These are phyloP conservation scores for Columba janthina DNA, from an alignment of 2,113 vertebrate genomes.

Conservation along the genomic window DNA sequence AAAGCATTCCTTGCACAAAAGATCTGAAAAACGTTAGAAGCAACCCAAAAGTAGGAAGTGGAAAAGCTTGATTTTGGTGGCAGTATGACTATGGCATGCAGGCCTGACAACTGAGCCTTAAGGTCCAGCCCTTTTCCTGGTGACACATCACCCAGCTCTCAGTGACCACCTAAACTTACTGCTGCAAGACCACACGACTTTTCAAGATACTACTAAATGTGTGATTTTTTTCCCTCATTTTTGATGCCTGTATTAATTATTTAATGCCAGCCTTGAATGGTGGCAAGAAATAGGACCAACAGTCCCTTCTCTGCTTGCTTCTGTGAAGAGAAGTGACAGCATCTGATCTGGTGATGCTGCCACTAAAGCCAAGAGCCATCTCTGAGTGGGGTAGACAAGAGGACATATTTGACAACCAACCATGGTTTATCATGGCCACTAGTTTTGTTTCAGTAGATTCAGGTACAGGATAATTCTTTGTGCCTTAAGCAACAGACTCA, in stretches of 20 bases:
- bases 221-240: neutral
- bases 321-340: neutral
- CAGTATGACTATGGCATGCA: neutral
- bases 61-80: neutral
- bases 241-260: neutral
- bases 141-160: neutral
- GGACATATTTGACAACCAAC: neutral
- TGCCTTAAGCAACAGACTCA: neutral
- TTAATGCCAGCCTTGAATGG: neutral
- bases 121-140: neutral
- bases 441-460: neutral
- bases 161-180: neutral
- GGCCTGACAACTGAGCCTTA: neutral
- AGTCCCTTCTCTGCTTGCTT: neutral
- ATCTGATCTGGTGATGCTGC: neutral
- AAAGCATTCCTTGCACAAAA: neutral
- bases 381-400: neutral
- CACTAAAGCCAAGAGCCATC: neutral
- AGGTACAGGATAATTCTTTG: neutral
- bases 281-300: neutral
- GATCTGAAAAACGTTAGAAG: neutral
- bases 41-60: neutral
- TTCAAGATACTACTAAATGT: neutral
- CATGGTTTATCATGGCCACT: neutral
- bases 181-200: neutral